Conservation (phyloP, 2,888 invertebrate species). For the Drosophila nr. fundita region DNA sequence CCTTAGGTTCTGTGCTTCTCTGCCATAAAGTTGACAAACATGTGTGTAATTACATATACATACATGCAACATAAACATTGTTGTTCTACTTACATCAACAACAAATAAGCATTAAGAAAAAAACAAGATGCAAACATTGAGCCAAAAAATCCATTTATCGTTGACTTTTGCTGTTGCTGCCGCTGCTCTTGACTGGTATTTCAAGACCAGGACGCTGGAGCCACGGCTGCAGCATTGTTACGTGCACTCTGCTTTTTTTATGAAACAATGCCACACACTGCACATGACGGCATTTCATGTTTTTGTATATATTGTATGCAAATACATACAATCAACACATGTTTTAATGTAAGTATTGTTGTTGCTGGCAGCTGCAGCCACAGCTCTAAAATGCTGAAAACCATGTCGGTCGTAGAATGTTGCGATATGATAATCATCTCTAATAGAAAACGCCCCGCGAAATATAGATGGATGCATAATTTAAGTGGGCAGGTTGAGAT, state of each 20-base stretch:
- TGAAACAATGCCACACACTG: conserved; percentile 65
- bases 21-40: conserved; percentile 38
- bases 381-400: conserved; percentile 21
- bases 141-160: conserved; percentile 25
- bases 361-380: conserved; percentile 23
- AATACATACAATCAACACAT: background rate
- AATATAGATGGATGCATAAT: conserved; percentile 59
- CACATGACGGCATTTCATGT: conserved; percentile 66
- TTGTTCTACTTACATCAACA: conserved; percentile 39
- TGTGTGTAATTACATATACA: conserved; percentile 62
- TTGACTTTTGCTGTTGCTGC: conserved; percentile 24
- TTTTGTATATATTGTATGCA: conserved; percentile 26
- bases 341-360: conserved; percentile 14
- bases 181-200: conserved; percentile 63
- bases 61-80: conserved; percentile 54
- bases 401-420: conserved; percentile 21
- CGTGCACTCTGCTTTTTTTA: conserved; percentile 31
- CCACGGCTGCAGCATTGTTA: conserved; percentile 43
- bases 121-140: conserved; percentile 9
- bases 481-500: conserved; percentile 44
- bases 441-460: conserved; percentile 52
- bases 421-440: conserved; percentile 53
- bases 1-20: background rate
- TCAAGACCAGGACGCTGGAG: conserved; percentile 63
- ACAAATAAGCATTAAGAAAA: conserved; percentile 33